These are phyloP conservation scores for Eulemur coronatus DNA, from an alignment of 2,797 vertebrate genomes.

Conservation along the genomic window DNA sequence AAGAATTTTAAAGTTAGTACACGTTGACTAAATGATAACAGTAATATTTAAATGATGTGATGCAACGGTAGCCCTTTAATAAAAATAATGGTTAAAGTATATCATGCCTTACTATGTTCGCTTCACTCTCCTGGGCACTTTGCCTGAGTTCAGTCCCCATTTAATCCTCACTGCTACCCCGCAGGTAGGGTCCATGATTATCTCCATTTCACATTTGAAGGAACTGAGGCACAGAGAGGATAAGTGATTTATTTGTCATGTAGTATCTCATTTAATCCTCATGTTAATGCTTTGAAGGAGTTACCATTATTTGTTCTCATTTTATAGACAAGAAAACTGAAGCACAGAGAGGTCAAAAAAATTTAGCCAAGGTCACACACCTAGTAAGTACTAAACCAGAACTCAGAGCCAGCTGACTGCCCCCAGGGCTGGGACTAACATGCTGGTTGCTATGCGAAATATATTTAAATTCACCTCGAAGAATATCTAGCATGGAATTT, in stretches of 20 bases:
- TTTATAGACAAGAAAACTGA: neutral
- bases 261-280: neutral
- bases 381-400: neutral
- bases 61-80: neutral
- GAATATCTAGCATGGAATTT: neutral
- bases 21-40: neutral
- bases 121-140: neutral
- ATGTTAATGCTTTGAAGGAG: neutral
- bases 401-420: neutral
- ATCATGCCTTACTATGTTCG: neutral
- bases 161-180: neutral
- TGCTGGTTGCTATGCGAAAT: neutral
- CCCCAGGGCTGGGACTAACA: neutral
- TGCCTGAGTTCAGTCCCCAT: neutral
- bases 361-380: neutral
- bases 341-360: neutral
- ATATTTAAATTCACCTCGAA: slow-evolving; percentile 1
- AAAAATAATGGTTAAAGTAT: neutral
- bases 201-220: neutral
- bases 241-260: neutral
- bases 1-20: neutral
- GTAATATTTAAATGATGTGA: neutral
- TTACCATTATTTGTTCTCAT: neutral
- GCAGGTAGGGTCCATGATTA: neutral
- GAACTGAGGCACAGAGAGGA: neutral